These are phyloP conservation scores for Phymastichus coffea DNA, from an alignment of 1,140 invertebrate species.

Conservation along the genomic window DNA sequence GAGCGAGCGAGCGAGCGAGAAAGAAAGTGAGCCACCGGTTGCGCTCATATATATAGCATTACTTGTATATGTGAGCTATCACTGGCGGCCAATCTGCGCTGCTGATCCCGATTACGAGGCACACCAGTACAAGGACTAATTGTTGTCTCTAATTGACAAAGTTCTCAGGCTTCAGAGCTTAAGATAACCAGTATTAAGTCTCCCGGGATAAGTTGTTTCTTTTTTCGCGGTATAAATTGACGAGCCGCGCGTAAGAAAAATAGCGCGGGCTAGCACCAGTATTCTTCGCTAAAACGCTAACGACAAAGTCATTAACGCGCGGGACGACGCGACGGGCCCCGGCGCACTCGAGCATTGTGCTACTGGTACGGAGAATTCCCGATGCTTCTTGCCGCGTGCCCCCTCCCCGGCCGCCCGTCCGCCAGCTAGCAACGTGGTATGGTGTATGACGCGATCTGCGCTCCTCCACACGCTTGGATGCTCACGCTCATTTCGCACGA, in stretches of 20 bases:
- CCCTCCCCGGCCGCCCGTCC: too few species aligned
- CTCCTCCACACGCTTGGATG: too few species aligned
- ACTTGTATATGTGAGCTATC: conserved; percentile 42
- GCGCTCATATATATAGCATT: conserved; percentile 37
- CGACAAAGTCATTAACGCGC: conserved; percentile 1
- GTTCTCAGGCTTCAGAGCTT: conserved; percentile 47
- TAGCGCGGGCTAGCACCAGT: conserved; percentile 18
- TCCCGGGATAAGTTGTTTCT: conserved; percentile 1
- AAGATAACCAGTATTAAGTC: conserved; percentile 22
- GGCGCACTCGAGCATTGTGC: too few species aligned
- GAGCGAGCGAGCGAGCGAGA: conserved; percentile 10
- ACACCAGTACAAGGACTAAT: conserved; percentile 42
- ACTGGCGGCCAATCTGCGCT: conserved; percentile 24
- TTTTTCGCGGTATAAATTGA: conserved; percentile 20
- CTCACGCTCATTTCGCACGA: too few species aligned
- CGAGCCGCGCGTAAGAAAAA: conserved; percentile 12
- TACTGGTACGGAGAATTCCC: too few species aligned
- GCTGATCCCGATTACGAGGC: conserved; percentile 27
- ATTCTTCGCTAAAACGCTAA: conserved; percentile 25
- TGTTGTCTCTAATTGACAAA: conserved; percentile 51
- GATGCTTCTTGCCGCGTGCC: too few species aligned
- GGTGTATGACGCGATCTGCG: too few species aligned
- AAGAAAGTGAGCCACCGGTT: conserved; percentile 18
- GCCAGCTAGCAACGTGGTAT: too few species aligned
- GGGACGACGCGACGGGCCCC: background rate